Conservation (phyloP, 2,113 vertebrate species). For the Strigops habroptila region DNA sequence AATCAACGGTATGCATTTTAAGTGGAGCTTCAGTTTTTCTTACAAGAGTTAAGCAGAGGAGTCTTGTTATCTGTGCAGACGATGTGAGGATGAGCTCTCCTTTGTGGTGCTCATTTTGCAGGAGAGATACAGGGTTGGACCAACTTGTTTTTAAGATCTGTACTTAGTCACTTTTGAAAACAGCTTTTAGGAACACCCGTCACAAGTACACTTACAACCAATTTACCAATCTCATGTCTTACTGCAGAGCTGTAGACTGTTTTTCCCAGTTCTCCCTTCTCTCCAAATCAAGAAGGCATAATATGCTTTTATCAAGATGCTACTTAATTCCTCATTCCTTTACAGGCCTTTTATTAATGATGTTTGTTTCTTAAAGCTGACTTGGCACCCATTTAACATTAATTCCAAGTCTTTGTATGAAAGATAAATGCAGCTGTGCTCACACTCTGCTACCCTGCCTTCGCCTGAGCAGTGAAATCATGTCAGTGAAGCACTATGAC, state of each 20-base stretch:
- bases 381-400: slow-evolving; percentile 32
- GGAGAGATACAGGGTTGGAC: not conserved
- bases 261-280: not conserved
- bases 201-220: not conserved
- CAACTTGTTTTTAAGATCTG: not conserved
- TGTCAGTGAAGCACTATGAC: not conserved
- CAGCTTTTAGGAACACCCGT: not conserved
- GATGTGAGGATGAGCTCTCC: not conserved
- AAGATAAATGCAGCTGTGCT: slow-evolving; percentile 31
- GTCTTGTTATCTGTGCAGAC: not conserved
- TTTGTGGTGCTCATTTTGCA: not conserved
- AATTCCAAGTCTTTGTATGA: slow-evolving; percentile 27
- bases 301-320: not conserved
- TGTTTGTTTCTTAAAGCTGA: slow-evolving; percentile 33
- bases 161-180: not conserved
- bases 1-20: not conserved
- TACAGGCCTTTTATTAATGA: slow-evolving; percentile 9
- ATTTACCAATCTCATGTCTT: not conserved
- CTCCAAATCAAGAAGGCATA: not conserved
- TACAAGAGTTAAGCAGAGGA: not conserved
- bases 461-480: not conserved
- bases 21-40: not conserved
- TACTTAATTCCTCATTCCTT: slow-evolving; percentile 19
- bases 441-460: not conserved
- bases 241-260: not conserved